Conservation (phyloP, 2,113 vertebrate species). For the Zapus hudsonius region DNA sequence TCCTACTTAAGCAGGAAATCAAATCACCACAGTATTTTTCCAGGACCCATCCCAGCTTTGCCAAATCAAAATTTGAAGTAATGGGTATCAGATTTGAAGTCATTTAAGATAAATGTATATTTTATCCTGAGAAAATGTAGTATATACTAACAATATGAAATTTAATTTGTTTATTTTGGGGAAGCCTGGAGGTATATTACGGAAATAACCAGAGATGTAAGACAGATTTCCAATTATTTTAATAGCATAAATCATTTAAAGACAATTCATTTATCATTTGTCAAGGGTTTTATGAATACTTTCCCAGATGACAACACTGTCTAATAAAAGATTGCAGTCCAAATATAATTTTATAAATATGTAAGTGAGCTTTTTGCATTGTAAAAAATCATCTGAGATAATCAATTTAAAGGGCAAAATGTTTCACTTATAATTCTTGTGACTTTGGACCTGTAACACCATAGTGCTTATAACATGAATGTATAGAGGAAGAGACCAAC, state of each 20-base stretch:
- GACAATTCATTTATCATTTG: not conserved
- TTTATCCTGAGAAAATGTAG: not conserved
- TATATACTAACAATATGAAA: not conserved
- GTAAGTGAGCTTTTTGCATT: not conserved
- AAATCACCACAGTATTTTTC: too few species aligned
- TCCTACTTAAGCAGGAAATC: too few species aligned
- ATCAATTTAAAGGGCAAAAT: not conserved
- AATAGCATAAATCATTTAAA: not conserved
- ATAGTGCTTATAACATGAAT: too few species aligned
- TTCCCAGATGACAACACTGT: not conserved
- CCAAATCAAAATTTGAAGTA: not conserved
- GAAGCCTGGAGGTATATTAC: not conserved
- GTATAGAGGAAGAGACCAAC: too few species aligned
- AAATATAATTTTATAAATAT: not conserved
- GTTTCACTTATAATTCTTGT: not conserved
- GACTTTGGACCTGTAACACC: not conserved
- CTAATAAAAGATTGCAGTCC: not conserved
- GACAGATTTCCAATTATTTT: not conserved
- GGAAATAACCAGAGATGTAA: not conserved
- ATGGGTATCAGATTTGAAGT: not conserved
- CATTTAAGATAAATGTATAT: not conserved
- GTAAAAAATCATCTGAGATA: not conserved
- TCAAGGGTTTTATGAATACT: slow-evolving; percentile 9
- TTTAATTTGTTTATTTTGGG: not conserved
- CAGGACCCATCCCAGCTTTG: not conserved